Base-by-base conservation (phyloP, 2,888 invertebrate species). In the Alentia gelatinosa region DNA sequence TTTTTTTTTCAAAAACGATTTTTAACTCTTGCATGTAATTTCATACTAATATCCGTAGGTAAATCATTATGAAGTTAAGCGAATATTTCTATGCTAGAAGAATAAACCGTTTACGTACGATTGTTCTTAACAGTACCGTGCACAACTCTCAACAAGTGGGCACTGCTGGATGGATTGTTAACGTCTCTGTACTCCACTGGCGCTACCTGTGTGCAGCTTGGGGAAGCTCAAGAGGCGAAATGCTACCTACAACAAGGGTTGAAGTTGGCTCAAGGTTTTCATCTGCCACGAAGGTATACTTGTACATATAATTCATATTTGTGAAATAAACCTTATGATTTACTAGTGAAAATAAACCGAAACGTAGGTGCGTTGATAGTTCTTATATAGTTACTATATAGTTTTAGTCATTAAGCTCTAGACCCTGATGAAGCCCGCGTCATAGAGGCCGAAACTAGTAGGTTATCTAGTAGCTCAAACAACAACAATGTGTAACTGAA, bases 251-350 rank as follows among this genome's bases (percentile, higher is more conserved):
- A 50, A 23, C 90, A 90, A 23, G 90, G 90, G 7, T 63, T 90
- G n/a, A 84, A 63, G 23, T 30, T 90, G 7, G 84, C 90, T 9
- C 86, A 90, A 47, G 83, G 40, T 0, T 90, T 90, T 40, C 56
- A 90, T 23, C 35, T 90, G 9, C 90, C 90, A 30, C 84, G 90
- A 35, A 90, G 90, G 90, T 90, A 79, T 37, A n/a, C n/a, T 74
- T 30, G 9, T 47, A 47, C n/a, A n/a, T n/a, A n/a, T n/a, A n/a
- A n/a, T n/a, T n/a, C n/a, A n/a, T n/a, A n/a, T n/a, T n/a, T n/a
- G n/a, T n/a, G n/a, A n/a, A n/a, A n/a, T n/a, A n/a, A n/a, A n/a
- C n/a, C n/a, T n/a, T n/a, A n/a, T n/a, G n/a, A n/a, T n/a, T n/a
- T n/a, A n/a, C n/a, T n/a, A n/a, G n/a, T n/a, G n/a, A n/a, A n/a